These are phyloP conservation scores for Malachius bipustulatus DNA, from an alignment of 2,888 invertebrate species.

Conservation along the genomic window DNA sequence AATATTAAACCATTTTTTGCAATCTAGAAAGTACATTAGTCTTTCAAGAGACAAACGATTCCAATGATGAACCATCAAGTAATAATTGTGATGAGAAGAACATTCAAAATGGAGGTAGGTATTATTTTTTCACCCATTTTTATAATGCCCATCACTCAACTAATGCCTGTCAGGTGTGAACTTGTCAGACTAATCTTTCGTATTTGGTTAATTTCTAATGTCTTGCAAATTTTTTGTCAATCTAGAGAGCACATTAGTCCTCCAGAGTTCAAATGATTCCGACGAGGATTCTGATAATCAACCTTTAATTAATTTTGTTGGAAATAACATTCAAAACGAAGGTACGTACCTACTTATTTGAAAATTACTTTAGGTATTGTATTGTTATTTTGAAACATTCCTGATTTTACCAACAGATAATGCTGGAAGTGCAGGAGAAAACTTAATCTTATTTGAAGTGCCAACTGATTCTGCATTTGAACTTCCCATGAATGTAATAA, in stretches of 20 bases:
- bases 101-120: too few species aligned
- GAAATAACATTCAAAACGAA: neutral
- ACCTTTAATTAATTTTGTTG: neutral
- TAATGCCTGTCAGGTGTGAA: too few species aligned
- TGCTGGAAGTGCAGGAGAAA: constrained; percentile 1
- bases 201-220: neutral
- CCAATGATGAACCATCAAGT: too few species aligned
- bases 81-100: too few species aligned
- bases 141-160: too few species aligned
- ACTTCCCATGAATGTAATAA: constrained; percentile 1
- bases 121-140: too few species aligned
- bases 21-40: too few species aligned
- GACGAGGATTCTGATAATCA: neutral
- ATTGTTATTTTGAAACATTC: neutral
- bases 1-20: too few species aligned
- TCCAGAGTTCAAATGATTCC: neutral
- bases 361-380: neutral
- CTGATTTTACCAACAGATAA: neutral
- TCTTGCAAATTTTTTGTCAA: constrained; percentile 1
- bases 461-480: neutral
- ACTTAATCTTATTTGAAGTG: neutral
- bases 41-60: too few species aligned
- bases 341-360: neutral
- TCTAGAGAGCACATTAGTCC: neutral
- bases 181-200: too few species aligned